phyloP scores from a whole-genome alignment of 2,113 vertebrate species.

The Cariama cristata region DNA sequence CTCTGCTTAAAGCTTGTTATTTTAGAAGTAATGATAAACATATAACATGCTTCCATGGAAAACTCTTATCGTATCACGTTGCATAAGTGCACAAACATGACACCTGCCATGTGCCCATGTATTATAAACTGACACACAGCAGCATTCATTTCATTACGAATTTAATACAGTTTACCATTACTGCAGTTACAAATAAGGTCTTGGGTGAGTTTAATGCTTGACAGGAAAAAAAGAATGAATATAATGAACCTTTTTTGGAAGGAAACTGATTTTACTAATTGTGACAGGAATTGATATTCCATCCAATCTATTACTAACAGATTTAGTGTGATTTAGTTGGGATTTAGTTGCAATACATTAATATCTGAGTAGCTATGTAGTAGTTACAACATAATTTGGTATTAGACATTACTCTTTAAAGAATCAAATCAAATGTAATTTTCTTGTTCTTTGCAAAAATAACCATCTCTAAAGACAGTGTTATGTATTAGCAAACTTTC shows the following conservation, averaged over 20 bases:
- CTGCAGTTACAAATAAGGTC: background rate
- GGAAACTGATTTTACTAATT: background rate
- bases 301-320: background rate
- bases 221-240: background rate
- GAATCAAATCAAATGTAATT: background rate
- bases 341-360: background rate
- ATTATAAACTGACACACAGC: background rate
- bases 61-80: background rate
- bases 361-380: background rate
- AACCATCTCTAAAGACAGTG: background rate
- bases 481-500: background rate
- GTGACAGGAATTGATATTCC: background rate
- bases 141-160: background rate
- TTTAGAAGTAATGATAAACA: constrained; percentile 20
- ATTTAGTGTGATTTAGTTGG: background rate
- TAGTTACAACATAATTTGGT: background rate
- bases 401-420: background rate
- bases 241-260: background rate
- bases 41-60: background rate
- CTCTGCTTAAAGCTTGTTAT: constrained; percentile 10
- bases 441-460: background rate
- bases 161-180: background rate
- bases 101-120: background rate
- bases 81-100: background rate
- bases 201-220: background rate